Base-by-base conservation (phyloP, 2,888 invertebrate species). In the Lutraria lutraria region DNA sequence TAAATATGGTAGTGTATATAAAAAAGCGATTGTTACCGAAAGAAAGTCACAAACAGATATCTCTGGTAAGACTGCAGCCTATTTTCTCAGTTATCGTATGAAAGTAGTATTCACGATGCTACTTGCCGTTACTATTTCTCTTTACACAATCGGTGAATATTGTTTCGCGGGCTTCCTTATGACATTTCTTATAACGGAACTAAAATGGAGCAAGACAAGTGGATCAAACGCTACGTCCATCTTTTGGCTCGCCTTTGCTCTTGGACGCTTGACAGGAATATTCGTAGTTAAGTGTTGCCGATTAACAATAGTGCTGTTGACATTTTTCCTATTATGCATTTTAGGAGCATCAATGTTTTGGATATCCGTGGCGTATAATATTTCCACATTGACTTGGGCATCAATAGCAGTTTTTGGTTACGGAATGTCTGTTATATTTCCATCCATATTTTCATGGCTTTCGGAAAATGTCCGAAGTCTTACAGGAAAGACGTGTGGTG, bases 391-490 rank as follows among this genome's bases (percentile, higher is more conserved):
- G 15, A 88, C 93, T 34, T 97, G 96, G 96, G 86, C 96, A 15
- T 96, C 96, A 56, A 93, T 96, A 10, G 95, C 95, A 4, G 72
- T 96, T 6, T 92, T 96, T 4, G 97, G 97, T 4, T 91, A 96
- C 21, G 96, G 97, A 3, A 94, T 97, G 93, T 96, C 97, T 0
- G 96, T 96, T 3, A 95, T 97, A 15, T 97, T 97, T 88, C 97
- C 97, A 8, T 95, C 96, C 0, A 95, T 96, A 21, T 95, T 97
- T 72, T 94, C 96, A 16, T 97, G 97, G 97, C 94, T 96, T 16
- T 97, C 97, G 88, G 94, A 94, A 29, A 96, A 96, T 88, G 85
- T 94, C n/a, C 93, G 97, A 31, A 94, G 94, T 16, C 94, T 97
- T 0, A 96, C 96, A 0, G 96, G 97, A 72, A 95, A 95, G 90